Percentiles rank a stretch among this genome's conserved stretches.
Evolutionary conservation across 2,888 invertebrate genomes (phyloP).

Genomic region (Cheilosia scutellata): DNA sequence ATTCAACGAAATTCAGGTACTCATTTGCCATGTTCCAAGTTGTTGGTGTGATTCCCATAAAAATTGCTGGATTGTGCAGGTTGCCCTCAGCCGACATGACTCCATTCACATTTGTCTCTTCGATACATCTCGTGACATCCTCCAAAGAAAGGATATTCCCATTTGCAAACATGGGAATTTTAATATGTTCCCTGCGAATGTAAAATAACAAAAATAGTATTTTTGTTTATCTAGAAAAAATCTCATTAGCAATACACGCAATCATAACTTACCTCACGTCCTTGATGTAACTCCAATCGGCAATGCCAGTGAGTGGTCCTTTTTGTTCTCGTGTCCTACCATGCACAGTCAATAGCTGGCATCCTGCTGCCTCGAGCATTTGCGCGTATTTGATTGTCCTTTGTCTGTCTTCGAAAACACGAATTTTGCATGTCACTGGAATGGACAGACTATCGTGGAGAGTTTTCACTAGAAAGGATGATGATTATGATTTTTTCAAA

Average conservation of each 20-base stretch:
- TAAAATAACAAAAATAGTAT: conserved; percentile 17
- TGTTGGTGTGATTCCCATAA: conserved; percentile 90
- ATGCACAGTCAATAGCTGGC: conserved; percentile 96
- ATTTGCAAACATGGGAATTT: conserved; percentile 98
- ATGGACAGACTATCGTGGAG: conserved; percentile 89
- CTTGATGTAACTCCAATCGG: conserved; percentile 96
- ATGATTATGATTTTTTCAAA: conserved; percentile 39
- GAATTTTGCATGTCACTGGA: conserved; percentile 98
- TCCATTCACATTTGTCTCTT: conserved; percentile 93
- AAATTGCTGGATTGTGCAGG: conserved; percentile 98
- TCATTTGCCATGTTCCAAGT: conserved; percentile 95
- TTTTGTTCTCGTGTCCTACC: conserved; percentile 98
- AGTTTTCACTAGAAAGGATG: conserved; percentile 87
- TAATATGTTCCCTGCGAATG: conserved; percentile 89
- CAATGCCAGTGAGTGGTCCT: conserved; percentile 97
- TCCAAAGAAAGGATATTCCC: conserved; percentile 97
- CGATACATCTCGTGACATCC: conserved; percentile 93
- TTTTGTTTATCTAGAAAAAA: conserved; percentile 14
- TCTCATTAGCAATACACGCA: conserved; percentile 66
- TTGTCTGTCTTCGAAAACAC: conserved; percentile 93
- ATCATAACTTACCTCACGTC: conserved; percentile 89
- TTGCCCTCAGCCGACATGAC: conserved; percentile 98
- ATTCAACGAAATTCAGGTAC: conserved; percentile 92
- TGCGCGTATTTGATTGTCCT: conserved; percentile 96
- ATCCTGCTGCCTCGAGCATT: conserved; percentile 97